Conservation (phyloP, 1,140 invertebrate species). For the Cydia fagiglandana region DNA sequence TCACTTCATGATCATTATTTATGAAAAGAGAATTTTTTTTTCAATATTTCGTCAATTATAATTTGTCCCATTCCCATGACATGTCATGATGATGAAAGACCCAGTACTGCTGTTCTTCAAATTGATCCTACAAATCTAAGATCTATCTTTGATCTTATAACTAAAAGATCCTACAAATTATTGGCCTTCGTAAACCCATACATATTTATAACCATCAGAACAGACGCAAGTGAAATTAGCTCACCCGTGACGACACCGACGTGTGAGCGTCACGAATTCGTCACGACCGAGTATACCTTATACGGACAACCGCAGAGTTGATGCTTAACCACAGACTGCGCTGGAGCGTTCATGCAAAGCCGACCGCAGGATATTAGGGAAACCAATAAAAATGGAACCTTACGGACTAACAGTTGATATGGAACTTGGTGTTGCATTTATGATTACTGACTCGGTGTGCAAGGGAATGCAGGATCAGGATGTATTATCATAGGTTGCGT, state of each 20-base stretch:
- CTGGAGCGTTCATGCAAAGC: background rate
- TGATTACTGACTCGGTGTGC: no score
- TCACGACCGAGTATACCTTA: background rate
- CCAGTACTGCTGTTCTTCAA: no score
- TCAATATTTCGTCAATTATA: no score
- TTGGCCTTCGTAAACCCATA: background rate
- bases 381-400: background rate
- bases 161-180: no score
- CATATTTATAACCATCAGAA: background rate
- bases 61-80: no score
- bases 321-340: background rate
- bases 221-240: background rate
- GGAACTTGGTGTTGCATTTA: background rate
- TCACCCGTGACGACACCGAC: background rate
- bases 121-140: no score
- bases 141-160: no score
- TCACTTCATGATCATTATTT: no score
- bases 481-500: no score
- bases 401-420: background rate
- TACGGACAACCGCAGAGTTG: background rate
- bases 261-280: background rate
- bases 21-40: no score
- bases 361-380: background rate
- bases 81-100: no score
- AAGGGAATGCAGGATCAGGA: no score